Evolutionary conservation across 2,888 invertebrate species (phyloP).

Genomic region (Phytoseiulus persimilis): DNA sequence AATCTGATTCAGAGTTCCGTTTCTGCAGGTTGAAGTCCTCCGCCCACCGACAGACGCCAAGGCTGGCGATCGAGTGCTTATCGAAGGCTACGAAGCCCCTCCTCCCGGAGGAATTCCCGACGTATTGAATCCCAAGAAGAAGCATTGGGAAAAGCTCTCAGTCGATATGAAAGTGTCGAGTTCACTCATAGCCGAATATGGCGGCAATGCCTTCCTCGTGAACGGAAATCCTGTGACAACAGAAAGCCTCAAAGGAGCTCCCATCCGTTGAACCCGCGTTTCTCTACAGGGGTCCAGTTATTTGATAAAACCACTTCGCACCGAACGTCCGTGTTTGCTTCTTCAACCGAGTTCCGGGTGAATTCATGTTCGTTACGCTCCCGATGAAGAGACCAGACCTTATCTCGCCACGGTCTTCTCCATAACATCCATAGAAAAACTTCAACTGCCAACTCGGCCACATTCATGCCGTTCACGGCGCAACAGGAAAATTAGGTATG

Average conservation of each 20-base stretch:
- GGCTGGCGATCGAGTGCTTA: conserved; percentile 72
- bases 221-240: conserved; percentile 63
- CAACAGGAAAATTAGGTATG: too few species aligned
- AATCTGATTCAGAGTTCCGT: background rate
- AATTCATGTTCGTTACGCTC: too few species aligned
- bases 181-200: conserved; percentile 71
- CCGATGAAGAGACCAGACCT: too few species aligned
- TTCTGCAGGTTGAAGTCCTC: conserved; percentile 69
- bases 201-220: conserved; percentile 67
- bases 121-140: conserved; percentile 80
- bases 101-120: conserved; percentile 47
- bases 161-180: conserved; percentile 54
- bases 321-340: background rate
- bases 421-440: too few species aligned
- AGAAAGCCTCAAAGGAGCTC: conserved; percentile 67
- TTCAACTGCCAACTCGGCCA: too few species aligned
- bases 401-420: too few species aligned
- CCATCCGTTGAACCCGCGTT: conserved; percentile 62
- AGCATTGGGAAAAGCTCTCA: conserved; percentile 86
- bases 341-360: too few species aligned
- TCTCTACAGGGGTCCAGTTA: background rate
- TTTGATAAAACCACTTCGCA: background rate
- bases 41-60: conserved; percentile 64
- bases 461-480: too few species aligned
- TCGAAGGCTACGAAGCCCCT: conserved; percentile 72